phyloP scores from a whole-genome alignment of 2,888 invertebrate species.

The Drosophila koepferae region DNA sequence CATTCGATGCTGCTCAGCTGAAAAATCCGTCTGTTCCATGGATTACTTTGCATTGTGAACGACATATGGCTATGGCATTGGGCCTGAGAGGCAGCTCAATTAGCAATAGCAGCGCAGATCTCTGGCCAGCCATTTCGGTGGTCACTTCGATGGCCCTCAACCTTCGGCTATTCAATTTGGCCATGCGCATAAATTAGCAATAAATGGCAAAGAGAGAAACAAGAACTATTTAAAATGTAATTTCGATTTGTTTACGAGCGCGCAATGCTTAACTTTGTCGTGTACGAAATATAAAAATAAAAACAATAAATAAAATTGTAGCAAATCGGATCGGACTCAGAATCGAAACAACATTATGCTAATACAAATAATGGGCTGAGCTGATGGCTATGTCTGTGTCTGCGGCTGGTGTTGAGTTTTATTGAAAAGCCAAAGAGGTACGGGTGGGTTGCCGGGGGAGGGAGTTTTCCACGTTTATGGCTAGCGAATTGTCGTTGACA shows the following conservation, averaged over 20 bases:
- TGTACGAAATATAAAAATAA: slow-evolving; percentile 31
- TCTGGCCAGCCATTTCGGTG: slow-evolving; percentile 23
- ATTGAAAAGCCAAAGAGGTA: slow-evolving; percentile 54
- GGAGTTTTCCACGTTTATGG: slow-evolving; percentile 59
- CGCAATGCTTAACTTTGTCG: slow-evolving; percentile 52
- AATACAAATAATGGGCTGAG: slow-evolving; percentile 64
- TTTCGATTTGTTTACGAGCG: slow-evolving; percentile 65
- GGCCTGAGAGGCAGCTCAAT: slow-evolving; percentile 39
- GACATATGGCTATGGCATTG: slow-evolving; percentile 33
- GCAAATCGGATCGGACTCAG: slow-evolving; percentile 67
- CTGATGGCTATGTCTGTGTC: slow-evolving; percentile 24
- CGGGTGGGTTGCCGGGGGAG: not conserved
- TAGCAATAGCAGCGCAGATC: slow-evolving; percentile 12
- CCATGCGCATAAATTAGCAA: slow-evolving; percentile 82
- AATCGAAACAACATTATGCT: slow-evolving; percentile 72
- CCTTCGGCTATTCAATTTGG: slow-evolving; percentile 56
- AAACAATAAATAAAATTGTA: slow-evolving; percentile 78
- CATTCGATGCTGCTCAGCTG: slow-evolving; percentile 7
- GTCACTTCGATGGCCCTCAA: slow-evolving; percentile 31
- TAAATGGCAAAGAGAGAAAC: slow-evolving; percentile 65
- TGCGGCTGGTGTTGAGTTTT: slow-evolving; percentile 71
- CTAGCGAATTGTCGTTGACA: slow-evolving; percentile 71
- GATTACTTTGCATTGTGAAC: slow-evolving; percentile 5
- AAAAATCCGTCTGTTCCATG: slow-evolving; percentile 19
- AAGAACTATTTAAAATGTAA: slow-evolving; percentile 80